These are phyloP conservation scores for Connochaetes taurinus DNA, from an alignment of 2,113 vertebrate species.

Conservation along the genomic window DNA sequence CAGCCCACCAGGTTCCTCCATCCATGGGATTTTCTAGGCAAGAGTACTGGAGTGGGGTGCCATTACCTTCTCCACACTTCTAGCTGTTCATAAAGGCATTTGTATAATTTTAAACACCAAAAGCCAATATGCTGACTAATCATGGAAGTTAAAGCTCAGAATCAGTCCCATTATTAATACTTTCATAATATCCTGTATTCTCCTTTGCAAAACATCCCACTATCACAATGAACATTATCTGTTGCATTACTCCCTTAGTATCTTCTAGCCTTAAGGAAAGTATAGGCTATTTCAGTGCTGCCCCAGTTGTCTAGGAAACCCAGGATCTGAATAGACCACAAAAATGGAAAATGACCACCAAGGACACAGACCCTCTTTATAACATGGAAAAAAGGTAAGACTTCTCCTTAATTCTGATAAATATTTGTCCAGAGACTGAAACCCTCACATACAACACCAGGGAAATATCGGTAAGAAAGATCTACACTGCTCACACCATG, in stretches of 20 bases:
- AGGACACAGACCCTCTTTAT: background rate
- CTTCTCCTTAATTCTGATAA: background rate
- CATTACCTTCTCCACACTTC: background rate
- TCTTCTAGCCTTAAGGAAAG: background rate
- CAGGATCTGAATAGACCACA: background rate
- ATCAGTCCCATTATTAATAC: background rate
- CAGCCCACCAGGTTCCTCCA: too few relatives aligned
- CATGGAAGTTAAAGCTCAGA: background rate
- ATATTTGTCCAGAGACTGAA: background rate
- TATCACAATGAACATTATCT: background rate
- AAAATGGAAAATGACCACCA: background rate
- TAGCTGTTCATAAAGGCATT: background rate
- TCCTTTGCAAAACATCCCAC: background rate
- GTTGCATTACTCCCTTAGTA: background rate
- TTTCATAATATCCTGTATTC: background rate
- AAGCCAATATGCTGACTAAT: background rate
- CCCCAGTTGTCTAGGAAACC: background rate
- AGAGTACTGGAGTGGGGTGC: too few relatives aligned
- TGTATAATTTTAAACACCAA: background rate
- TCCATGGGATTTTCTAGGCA: too few relatives aligned
- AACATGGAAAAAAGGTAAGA: background rate
- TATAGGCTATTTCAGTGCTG: background rate
- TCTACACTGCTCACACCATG: background rate
- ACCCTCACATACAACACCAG: background rate
- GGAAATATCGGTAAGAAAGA: background rate